Conservation (phyloP, 2,888 invertebrate species). For the Euclidia mi region DNA sequence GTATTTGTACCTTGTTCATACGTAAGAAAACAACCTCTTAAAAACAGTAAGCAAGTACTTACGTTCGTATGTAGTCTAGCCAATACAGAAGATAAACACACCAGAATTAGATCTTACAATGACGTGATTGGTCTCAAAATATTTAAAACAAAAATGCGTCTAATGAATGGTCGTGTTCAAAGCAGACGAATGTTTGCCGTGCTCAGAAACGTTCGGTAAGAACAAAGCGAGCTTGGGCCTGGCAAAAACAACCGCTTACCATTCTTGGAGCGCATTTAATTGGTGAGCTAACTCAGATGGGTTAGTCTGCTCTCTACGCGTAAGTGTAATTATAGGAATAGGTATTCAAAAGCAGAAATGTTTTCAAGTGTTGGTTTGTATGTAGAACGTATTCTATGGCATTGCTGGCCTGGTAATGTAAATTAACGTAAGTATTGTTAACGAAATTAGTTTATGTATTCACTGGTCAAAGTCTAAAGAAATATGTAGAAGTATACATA, state of each 20-base stretch:
- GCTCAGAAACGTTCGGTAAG: slow-evolving; percentile 74
- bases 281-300: slow-evolving; percentile 63
- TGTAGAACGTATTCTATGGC: no score
- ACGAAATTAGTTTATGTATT: no score
- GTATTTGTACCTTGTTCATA: no score
- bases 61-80: background rate
- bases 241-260: slow-evolving; percentile 77
- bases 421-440: no score
- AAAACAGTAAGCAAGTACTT: no score
- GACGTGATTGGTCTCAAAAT: slow-evolving; percentile 60
- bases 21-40: no score
- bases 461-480: no score
- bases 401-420: no score
- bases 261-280: slow-evolving; percentile 79
- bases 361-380: no score
- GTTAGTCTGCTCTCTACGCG: slow-evolving; percentile 45
- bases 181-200: slow-evolving; percentile 75
- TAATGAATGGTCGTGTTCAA: slow-evolving; percentile 71
- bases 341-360: no score
- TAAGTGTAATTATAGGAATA: slow-evolving; percentile 8
- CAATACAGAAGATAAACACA: slow-evolving; percentile 7
- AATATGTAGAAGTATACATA: no score
- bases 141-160: slow-evolving; percentile 71
- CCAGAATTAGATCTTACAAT: slow-evolving; percentile 29
- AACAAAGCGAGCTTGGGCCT: slow-evolving; percentile 74